phyloP scores from a whole-genome alignment of 2,888 invertebrate species.

The Philaethria dido region DNA sequence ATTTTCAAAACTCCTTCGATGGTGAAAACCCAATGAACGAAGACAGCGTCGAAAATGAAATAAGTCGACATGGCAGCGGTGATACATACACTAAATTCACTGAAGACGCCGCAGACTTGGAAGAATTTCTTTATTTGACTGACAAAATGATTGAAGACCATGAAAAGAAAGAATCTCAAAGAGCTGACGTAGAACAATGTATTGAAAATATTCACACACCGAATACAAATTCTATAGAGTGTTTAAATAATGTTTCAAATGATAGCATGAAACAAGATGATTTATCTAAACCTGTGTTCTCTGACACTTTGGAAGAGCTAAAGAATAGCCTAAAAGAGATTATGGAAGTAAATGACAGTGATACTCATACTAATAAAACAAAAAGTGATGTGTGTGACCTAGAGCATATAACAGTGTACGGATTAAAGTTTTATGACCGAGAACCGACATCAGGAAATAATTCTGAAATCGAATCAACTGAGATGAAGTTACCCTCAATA shows the following conservation, averaged over 20 bases:
- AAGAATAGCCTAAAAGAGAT: constrained; percentile 68
- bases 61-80: constrained; percentile 70
- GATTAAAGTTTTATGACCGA: constrained; percentile 61
- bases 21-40: constrained; percentile 53
- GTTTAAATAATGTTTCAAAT: constrained; percentile 53
- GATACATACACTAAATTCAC: constrained; percentile 78
- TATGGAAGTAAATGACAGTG: constrained; percentile 54
- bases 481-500: constrained; percentile 70
- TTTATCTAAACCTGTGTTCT: constrained; percentile 56
- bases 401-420: constrained; percentile 75
- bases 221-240: constrained; percentile 69
- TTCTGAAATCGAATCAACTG: constrained; percentile 24
- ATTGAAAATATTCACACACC: constrained; percentile 69
- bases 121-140: constrained; percentile 74
- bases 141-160: constrained; percentile 64
- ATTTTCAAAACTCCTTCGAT: constrained; percentile 59
- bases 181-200: constrained; percentile 48
- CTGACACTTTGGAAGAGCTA: constrained; percentile 66
- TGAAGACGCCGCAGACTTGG: constrained; percentile 69
- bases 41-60: constrained; percentile 48
- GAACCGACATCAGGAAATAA: constrained; percentile 44
- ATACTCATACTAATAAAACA: constrained; percentile 43
- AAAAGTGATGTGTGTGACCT: constrained; percentile 63
- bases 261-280: constrained; percentile 31
- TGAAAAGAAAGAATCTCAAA: constrained; percentile 50